Base-by-base conservation (phyloP, 1,140 invertebrate species). In the Micrasema minimum region DNA sequence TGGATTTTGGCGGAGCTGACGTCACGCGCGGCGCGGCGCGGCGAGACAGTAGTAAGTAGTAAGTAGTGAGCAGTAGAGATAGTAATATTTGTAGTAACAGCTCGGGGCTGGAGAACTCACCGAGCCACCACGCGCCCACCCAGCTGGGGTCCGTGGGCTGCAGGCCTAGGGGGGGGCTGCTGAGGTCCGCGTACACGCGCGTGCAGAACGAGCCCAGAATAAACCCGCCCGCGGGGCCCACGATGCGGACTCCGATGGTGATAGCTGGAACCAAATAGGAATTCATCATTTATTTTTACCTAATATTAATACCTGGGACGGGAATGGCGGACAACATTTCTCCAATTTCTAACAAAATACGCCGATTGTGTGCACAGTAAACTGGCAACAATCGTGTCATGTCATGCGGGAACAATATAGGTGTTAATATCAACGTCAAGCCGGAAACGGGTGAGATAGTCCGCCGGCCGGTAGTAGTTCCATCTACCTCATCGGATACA, bases 71-170 rank as follows among this genome's bases (percentile, higher is more conserved):
- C 37, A 11, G 5, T 38, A 11, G 37, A 6, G 37, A 38, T 38
- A 38, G 5, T 38, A 38, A 6, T 38, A 38, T n/a, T n/a, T n/a
- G n/a, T n/a, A n/a, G n/a, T n/a, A n/a, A n/a, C 11, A 38, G 11
- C 35, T 6, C 5, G 35, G 35, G 35, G 35, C 35, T 38, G 4
- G 43, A n/a, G 3, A 46, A 84, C 83, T 88, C 83, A 90, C 92
- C 93, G 31, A 96, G 83, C 94, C 94, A 96, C 95, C 94, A 96
- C 45, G 94, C 94, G 18, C 94, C 93, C 20, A 96, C 90, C 94
- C 94, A 97, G 80, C 92, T 87, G 1, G 93, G 93, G 85, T 96
- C 92, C n/a, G 86, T 90, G 37, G 93, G 90, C 66, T 90, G 89
- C 71, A 94, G 92, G 72, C 90, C 89, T 5, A 93, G 91, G 79